Base-by-base conservation (phyloP, 35 echinoderm and acorn worm genomes). In the Ptychodera flava region DNA sequence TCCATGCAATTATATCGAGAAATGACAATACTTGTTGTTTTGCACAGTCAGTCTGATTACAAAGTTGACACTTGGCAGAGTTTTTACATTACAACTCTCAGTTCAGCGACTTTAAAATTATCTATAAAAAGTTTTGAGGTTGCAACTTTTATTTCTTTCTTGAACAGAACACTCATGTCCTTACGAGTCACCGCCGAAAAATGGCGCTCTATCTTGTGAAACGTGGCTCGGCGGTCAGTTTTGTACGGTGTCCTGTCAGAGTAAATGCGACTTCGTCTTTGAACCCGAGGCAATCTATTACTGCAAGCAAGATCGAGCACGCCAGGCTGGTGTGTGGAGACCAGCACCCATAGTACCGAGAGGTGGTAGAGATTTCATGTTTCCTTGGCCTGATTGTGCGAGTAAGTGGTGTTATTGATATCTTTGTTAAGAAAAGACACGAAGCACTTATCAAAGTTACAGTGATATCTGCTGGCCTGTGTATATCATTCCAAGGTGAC, bases 361-460 rank as follows among this genome's bases (percentile, higher is more conserved):
- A 31, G 16, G 33, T 30, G 27, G 78, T 31, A 30, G 28, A 31
- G 31, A 79, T 16, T 87, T 92, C 16, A 31, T 2, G 31, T 77
- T 92, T 22, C 90, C 90, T 12, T 92, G 90, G 90, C 90, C 90
- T 31, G 75, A 92, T 78, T 92, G 90, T 78, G 77, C 90, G 37
- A 76, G 90, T 92, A 84, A 33, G 76, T 86, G 33, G 30, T 79
- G 33, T 12, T 12, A 64, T 64, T 12, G 45, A 64, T 64, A 22
- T 6, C 6, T 64, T 6, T 22, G 45, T 64, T 64, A 12, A 22
- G 45, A 12, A 22, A 22, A 64, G 6, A 12, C 6, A 22, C 22
- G 6, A 12, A 22, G 45, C 22, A 12, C 6, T 12, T 64, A 32
- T 12, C 15, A 1, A 53, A 16, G 16, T 75, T 77, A 78, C 15